Conservation (phyloP, 2,888 invertebrate genomes). For the Tiliacea citrago region DNA sequence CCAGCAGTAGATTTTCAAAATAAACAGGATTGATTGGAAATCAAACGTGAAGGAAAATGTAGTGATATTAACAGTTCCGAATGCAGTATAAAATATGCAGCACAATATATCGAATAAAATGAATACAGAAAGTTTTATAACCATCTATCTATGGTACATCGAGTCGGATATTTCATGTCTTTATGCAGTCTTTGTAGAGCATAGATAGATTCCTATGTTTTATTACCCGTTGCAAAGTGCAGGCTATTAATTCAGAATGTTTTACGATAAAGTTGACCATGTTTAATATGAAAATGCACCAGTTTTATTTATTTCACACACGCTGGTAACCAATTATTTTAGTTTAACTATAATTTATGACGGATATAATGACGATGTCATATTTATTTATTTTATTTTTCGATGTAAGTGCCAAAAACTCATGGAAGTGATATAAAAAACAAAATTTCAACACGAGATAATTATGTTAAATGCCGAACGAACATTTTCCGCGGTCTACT, state of each 20-base stretch:
- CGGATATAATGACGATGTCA: constrained; percentile 18
- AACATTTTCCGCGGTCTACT: constrained; percentile 20
- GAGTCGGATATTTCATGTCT: constrained; percentile 18
- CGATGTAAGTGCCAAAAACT: constrained; percentile 20
- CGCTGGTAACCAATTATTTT: constrained; percentile 21
- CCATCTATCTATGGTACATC: background rate
- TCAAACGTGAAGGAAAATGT: background rate
- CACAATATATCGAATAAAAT: background rate
- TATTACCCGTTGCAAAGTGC: constrained; percentile 27
- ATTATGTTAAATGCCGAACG: constrained; percentile 15
- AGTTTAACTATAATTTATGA: constrained; percentile 10
- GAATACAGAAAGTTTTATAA: constrained; percentile 12
- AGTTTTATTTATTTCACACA: constrained; percentile 1
- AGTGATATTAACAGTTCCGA: background rate
- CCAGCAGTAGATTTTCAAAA: background rate
- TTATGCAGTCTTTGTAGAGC: constrained; percentile 7
- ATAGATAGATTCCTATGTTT: constrained; percentile 20
- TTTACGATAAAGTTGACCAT: constrained; percentile 33
- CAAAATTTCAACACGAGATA: constrained; percentile 10
- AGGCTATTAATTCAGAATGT: constrained; percentile 42
- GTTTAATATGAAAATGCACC: constrained; percentile 19
- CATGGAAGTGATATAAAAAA: constrained; percentile 20
- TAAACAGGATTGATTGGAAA: background rate
- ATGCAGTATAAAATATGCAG: constrained; percentile 21
- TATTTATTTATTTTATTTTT: constrained; percentile 3